A percentile compares a stretch with the other conserved stretches of the same genome.
Evolutionary conservation across 2,888 invertebrate species (phyloP).

Genomic region (Brenthis daphne): DNA sequence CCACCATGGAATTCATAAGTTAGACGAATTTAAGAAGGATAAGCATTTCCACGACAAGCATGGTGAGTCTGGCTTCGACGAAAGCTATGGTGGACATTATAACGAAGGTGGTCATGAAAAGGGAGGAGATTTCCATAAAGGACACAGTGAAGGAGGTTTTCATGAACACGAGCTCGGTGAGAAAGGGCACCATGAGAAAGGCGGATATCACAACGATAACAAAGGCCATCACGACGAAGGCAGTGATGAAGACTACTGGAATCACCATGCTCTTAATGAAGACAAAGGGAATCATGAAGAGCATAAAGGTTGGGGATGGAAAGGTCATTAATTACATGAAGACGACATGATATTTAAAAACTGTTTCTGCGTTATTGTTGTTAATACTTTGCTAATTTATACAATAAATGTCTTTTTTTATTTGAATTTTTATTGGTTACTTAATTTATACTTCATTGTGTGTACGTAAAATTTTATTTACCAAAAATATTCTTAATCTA

Average conservation of each 20-base stretch:
- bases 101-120: constrained; percentile 89
- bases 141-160: constrained; percentile 88
- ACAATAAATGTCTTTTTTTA: constrained; percentile 11
- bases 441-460: neutral
- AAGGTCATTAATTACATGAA: constrained; percentile 63
- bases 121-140: constrained; percentile 90
- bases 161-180: constrained; percentile 90
- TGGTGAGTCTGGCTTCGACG: constrained; percentile 90
- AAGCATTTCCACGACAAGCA: constrained; percentile 94
- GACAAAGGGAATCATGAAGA: constrained; percentile 90
- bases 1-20: constrained; percentile 91
- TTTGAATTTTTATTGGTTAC: neutral
- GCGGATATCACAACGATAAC: constrained; percentile 89
- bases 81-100: constrained; percentile 89
- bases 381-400: constrained; percentile 34
- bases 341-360: constrained; percentile 17
- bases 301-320: constrained; percentile 89
- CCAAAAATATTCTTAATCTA: too few species aligned
- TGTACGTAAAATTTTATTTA: too few species aligned
- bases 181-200: constrained; percentile 89
- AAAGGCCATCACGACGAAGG: constrained; percentile 89
- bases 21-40: constrained; percentile 93
- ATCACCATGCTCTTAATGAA: constrained; percentile 86
- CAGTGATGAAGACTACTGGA: constrained; percentile 88
- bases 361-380: constrained; percentile 45